Conservation (phyloP, 2,888 invertebrate genomes). For the Sericinus montela region DNA sequence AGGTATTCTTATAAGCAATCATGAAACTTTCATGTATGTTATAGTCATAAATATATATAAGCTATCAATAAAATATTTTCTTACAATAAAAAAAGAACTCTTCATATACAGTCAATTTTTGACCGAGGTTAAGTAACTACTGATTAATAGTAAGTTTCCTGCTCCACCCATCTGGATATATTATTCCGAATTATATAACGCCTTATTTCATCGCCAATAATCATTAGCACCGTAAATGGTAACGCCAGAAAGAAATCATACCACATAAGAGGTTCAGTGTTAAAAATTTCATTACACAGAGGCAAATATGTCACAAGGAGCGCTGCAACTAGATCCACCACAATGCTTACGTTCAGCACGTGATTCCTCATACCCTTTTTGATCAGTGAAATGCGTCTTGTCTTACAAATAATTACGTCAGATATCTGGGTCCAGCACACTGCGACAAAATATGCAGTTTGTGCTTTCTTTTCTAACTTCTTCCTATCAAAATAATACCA, state of each 20-base stretch:
- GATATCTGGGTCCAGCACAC: constrained; percentile 88
- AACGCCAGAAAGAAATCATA: constrained; percentile 85
- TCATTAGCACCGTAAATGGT: constrained; percentile 87
- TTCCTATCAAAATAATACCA: constrained; percentile 86
- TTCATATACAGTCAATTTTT: not conserved
- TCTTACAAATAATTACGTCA: constrained; percentile 89
- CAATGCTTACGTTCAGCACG: constrained; percentile 80
- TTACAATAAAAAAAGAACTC: not conserved
- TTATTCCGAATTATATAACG: constrained; percentile 83
- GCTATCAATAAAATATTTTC: not conserved
- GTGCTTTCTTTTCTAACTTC: constrained; percentile 84
- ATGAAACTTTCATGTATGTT: not conserved
- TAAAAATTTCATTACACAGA: constrained; percentile 82
- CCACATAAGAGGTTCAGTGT: constrained; percentile 84
- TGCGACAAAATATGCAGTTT: constrained; percentile 89
- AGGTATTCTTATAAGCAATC: no score
- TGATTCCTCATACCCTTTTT: constrained; percentile 88
- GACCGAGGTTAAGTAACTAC: not conserved
- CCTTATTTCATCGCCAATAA: constrained; percentile 86
- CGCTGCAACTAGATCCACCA: constrained; percentile 83
- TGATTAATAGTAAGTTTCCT: constrained; percentile 83
- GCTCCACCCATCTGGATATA: constrained; percentile 84
- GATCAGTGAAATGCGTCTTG: constrained; percentile 84
- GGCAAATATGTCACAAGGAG: constrained; percentile 84
- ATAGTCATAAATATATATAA: not conserved